These are phyloP conservation scores for Adrianichthys oophorus DNA, from an alignment of 2,797 vertebrate genomes.

Conservation along the genomic window DNA sequence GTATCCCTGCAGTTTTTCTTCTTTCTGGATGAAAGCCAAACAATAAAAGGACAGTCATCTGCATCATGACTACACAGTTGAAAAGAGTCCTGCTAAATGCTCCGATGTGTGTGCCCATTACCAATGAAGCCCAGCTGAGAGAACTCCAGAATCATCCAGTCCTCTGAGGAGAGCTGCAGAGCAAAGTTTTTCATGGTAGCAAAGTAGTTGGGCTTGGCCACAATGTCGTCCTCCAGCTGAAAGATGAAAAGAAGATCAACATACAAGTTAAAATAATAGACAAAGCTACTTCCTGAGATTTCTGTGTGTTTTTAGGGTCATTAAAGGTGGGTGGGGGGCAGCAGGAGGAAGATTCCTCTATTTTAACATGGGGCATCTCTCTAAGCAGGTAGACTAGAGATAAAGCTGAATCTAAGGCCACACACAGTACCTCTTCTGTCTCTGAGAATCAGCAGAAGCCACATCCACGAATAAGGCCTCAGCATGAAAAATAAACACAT, in stretches of 20 bases:
- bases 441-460: conserved; percentile 36
- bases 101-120: conserved; percentile 55
- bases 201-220: conserved; percentile 98
- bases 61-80: background rate
- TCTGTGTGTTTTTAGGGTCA: background rate
- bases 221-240: conserved; percentile 98
- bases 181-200: conserved; percentile 99
- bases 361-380: conserved; percentile 21
- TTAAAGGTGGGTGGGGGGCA: background rate
- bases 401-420: conserved; percentile 10
- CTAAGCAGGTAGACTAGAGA: conserved; percentile 16
- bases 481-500: conserved; percentile 14
- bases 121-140: conserved; percentile 99
- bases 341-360: conserved; percentile 25
- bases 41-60: background rate
- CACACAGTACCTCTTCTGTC: conserved; percentile 59
- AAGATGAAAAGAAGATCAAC: conserved; percentile 24
- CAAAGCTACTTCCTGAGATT: background rate
- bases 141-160: conserved; percentile 99
- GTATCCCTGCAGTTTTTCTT: conserved; percentile 12
- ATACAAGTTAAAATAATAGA: background rate
- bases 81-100: background rate
- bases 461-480: conserved; percentile 35
- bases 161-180: conserved; percentile 93
- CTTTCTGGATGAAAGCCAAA: conserved; percentile 1